phyloP scores from a whole-genome alignment of 92 coral and sea anemone species.

The Palythoa grandiflora region DNA sequence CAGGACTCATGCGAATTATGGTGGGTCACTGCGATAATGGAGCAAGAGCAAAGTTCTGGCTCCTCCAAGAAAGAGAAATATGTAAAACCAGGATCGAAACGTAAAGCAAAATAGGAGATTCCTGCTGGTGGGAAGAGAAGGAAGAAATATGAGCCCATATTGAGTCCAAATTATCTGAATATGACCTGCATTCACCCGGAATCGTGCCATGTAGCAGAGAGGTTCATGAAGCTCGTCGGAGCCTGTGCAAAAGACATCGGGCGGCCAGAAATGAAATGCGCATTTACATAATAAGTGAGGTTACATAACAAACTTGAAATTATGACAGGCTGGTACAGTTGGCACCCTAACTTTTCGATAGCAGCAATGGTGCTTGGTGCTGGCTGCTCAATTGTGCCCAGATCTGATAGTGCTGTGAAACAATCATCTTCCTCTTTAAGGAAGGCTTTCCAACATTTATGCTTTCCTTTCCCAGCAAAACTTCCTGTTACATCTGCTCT shows the following conservation, averaged over 20 bases:
- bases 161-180: slow-evolving; percentile 70
- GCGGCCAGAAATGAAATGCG: slow-evolving; percentile 63
- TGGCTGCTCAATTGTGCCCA: no score
- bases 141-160: slow-evolving; percentile 48
- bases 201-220: slow-evolving; percentile 78
- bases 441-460: no score
- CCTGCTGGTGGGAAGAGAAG: slow-evolving; percentile 55
- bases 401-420: no score
- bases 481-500: no score
- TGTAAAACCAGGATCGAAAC: slow-evolving; percentile 62
- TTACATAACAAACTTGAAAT: no score
- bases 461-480: no score
- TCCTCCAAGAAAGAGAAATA: slow-evolving; percentile 46
- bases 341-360: no score
- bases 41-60: not conserved
- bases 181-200: slow-evolving; percentile 96
- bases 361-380: no score
- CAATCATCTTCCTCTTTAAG: no score
- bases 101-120: slow-evolving; percentile 54
- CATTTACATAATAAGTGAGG: slow-evolving; percentile 27
- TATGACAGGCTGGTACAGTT: no score
- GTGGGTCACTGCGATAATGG: slow-evolving; percentile 20
- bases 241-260: slow-evolving; percentile 74
- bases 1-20: slow-evolving; percentile 85
- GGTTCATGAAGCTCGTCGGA: slow-evolving; percentile 76